These are phyloP conservation scores for Drosophila dunni DNA, from an alignment of 1,140 invertebrate genomes.

Conservation along the genomic window DNA sequence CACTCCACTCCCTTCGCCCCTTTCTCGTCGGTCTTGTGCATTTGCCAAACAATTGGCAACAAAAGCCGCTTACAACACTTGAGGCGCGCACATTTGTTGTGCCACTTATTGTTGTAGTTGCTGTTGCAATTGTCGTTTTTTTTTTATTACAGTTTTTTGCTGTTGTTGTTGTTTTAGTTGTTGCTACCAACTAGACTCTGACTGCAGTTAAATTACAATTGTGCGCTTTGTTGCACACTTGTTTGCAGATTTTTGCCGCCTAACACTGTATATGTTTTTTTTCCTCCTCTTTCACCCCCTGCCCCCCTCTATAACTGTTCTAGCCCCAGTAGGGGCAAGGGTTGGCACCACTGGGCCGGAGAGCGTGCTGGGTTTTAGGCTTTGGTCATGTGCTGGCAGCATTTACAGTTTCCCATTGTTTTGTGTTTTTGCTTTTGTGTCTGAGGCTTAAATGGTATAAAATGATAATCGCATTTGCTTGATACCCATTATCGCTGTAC, in stretches of 20 bases:
- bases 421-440: conserved; percentile 46
- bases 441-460: conserved; percentile 72
- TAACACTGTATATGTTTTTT: conserved; percentile 28
- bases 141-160: conserved; percentile 16
- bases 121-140: conserved; percentile 42
- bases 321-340: background rate
- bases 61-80: conserved; percentile 83
- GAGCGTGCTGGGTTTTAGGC: background rate
- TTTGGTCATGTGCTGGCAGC: conserved; percentile 13
- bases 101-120: conserved; percentile 56
- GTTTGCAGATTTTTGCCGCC: conserved; percentile 60
- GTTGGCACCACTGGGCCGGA: background rate
- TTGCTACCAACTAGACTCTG: conserved; percentile 75
- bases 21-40: conserved; percentile 17
- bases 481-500: conserved; percentile 44
- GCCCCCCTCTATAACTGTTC: background rate
- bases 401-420: conserved; percentile 40
- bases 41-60: conserved; percentile 77
- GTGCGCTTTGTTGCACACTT: conserved; percentile 79
- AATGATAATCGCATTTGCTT: conserved; percentile 80
- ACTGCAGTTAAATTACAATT: conserved; percentile 83
- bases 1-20: background rate
- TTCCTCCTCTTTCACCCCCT: background rate
- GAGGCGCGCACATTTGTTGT: conserved; percentile 68
- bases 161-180: conserved; percentile 37